Evolutionary conservation across 2,113 vertebrate genomes (phyloP).

Genomic region (Varanus salvator): DNA sequence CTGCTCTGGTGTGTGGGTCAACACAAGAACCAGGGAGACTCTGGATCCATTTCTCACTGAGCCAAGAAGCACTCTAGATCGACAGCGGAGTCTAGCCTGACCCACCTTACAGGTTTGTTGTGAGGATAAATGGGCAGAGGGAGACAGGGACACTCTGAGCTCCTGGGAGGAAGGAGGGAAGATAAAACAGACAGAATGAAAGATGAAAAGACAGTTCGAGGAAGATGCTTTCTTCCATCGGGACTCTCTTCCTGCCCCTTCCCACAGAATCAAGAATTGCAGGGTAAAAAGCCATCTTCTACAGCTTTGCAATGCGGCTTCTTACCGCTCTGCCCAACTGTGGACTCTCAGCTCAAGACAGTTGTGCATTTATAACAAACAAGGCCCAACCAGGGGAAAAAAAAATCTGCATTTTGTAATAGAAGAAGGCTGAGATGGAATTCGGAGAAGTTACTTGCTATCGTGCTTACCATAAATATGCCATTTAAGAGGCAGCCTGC

Average conservation of each 20-base stretch:
- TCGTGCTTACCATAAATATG: slow-evolving; percentile 15
- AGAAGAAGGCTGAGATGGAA: not conserved
- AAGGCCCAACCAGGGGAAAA: not conserved
- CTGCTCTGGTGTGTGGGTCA: no score
- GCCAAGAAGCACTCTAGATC: not conserved
- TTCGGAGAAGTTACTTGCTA: not conserved
- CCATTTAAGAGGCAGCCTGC: slow-evolving; percentile 1
- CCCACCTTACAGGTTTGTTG: not conserved
- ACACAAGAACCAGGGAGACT: not conserved
- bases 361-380: no score
- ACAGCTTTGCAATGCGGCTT: not conserved
- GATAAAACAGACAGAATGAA: not conserved
- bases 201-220: not conserved
- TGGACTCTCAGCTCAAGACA: not conserved
- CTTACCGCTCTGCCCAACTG: no score
- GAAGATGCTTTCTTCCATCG: not conserved
- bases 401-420: not conserved
- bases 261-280: not conserved
- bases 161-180: not conserved
- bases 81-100: not conserved
- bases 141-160: not conserved
- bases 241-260: no score
- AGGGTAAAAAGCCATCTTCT: not conserved
- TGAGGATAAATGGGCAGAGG: not conserved
- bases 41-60: not conserved